These are phyloP conservation scores for Altica lythri DNA, from an alignment of 2,888 invertebrate species.

Conservation along the genomic window DNA sequence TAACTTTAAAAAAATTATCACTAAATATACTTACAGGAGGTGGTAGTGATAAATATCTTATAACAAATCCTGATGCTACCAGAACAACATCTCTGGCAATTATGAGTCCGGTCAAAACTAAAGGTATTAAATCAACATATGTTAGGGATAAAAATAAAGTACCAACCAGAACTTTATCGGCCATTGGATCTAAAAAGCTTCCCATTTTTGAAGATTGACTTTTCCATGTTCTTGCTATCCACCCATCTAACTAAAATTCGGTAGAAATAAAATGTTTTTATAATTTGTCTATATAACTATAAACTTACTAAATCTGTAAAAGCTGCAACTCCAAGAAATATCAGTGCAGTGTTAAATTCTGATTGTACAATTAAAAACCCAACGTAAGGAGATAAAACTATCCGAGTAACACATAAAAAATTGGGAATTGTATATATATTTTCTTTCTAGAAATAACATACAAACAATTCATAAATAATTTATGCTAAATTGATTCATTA, in stretches of 20 bases:
- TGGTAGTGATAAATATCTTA: conserved; percentile 87
- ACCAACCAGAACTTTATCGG: conserved; percentile 92
- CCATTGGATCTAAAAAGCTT: conserved; percentile 94
- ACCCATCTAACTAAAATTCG: conserved; percentile 83
- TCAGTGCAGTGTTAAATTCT: conserved; percentile 79
- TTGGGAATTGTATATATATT: conserved; percentile 95
- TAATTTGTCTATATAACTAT: too few species aligned
- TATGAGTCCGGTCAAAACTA: conserved; percentile 79
- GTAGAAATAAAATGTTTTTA: neutral
- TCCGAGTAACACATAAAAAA: conserved; percentile 82
- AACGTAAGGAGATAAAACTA: conserved; percentile 83
- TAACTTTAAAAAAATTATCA: too few species aligned
- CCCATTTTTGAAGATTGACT: conserved; percentile 92
- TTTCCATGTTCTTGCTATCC: conserved; percentile 91
- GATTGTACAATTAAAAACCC: conserved; percentile 86
- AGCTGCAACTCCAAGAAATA: conserved; percentile 83
- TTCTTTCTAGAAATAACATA: conserved; percentile 65
- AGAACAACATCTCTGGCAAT: conserved; percentile 82
- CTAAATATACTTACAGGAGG: conserved; percentile 78
- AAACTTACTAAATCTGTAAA: conserved; percentile 81
- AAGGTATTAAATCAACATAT: conserved; percentile 82
- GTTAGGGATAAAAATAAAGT: conserved; percentile 87
- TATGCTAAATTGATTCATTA: too few species aligned
- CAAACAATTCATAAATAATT: neutral
- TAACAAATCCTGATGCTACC: conserved; percentile 83